Base-by-base conservation (phyloP, 1,140 invertebrate genomes). In the Aphaenogaster rudis region DNA sequence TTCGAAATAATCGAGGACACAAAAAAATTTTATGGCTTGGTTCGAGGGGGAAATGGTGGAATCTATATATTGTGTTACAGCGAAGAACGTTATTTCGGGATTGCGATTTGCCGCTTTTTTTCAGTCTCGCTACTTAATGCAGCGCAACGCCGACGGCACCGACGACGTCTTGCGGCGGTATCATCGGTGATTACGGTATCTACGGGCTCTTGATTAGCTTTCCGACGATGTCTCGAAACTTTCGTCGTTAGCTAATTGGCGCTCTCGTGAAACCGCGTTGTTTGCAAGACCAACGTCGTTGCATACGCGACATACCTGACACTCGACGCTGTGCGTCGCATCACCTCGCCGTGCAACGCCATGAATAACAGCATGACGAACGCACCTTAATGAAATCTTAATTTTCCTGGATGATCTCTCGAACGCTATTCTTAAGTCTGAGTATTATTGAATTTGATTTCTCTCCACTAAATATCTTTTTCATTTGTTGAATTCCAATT, bases 231-330 rank as follows among this genome's bases (percentile, higher is more conserved):
- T 93, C 93, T 93, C 90, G 85, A 93, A 94, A 94, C 90, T 94
- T 94, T 93, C 92, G 93, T 93, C 93, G 93, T 93, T 93, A 93
- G 93, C 93, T 94, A 94, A 94, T 94, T 94, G 93, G 88, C 90
- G 86, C 87, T 88, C 88, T 89, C 91, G 86, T 89, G 89, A 91
- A 89, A 93, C 91, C 91, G 88, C 87, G 90, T 87, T 89, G 91
- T 92, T 93, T 92, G 92, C 92, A 86, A 79, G 88, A 85, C 79
- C 87, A 21, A 79, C 64, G 80, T 59, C 84, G 81, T 91, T 93
- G 91, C 89, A 93, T 91, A 88, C 61, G 79, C 86, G 86, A 77
- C 77, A 69, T 85, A 86, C 39, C 63, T 66, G 54, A 77, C 69
- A 72, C 52, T 82, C 67, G 45, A 86, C 52, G 85, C 76, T 45